A percentile compares a stretch with the other conserved stretches of the same genome.
Evolutionary conservation across 2,797 vertebrate species (phyloP).

Genomic region (Pantherophis alleghaniensis): DNA sequence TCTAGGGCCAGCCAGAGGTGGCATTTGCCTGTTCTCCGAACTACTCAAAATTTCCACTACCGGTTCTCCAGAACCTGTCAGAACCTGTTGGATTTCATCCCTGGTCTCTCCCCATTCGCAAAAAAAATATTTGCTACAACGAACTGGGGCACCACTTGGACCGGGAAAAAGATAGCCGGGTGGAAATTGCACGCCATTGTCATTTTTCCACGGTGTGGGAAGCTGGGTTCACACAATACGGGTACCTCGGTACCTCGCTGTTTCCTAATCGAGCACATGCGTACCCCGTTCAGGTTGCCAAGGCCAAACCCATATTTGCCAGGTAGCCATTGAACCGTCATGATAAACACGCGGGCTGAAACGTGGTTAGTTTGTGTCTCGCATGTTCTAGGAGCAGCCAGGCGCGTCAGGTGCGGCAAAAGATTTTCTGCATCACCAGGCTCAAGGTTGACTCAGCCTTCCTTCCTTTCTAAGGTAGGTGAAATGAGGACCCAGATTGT

Average conservation of each 20-base stretch:
- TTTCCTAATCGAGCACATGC: background rate
- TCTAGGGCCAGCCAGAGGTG: too few relatives aligned
- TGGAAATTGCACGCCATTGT: background rate
- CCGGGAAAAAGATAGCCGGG: accelerated
- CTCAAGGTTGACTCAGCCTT: too few relatives aligned
- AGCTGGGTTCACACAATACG: background rate
- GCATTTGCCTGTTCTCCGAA: too few relatives aligned
- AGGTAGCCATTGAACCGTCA: background rate
- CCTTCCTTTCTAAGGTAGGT: too few relatives aligned
- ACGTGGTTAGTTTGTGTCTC: background rate
- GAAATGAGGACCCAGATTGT: too few relatives aligned
- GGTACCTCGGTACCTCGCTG: too few relatives aligned
- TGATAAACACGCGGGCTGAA: background rate
- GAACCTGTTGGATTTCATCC: too few relatives aligned
- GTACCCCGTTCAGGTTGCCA: background rate
- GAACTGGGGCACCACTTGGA: too few relatives aligned
- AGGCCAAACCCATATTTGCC: background rate
- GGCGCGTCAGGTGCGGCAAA: background rate
- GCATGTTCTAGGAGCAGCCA: background rate
- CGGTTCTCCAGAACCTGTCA: too few relatives aligned
- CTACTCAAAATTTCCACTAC: too few relatives aligned
- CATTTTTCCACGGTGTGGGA: background rate
- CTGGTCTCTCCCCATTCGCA: too few relatives aligned
- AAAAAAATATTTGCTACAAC: too few relatives aligned
- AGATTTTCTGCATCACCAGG: background rate